These are phyloP conservation scores for Grammomys surdaster DNA, from an alignment of 2,113 vertebrate species.

Conservation along the genomic window DNA sequence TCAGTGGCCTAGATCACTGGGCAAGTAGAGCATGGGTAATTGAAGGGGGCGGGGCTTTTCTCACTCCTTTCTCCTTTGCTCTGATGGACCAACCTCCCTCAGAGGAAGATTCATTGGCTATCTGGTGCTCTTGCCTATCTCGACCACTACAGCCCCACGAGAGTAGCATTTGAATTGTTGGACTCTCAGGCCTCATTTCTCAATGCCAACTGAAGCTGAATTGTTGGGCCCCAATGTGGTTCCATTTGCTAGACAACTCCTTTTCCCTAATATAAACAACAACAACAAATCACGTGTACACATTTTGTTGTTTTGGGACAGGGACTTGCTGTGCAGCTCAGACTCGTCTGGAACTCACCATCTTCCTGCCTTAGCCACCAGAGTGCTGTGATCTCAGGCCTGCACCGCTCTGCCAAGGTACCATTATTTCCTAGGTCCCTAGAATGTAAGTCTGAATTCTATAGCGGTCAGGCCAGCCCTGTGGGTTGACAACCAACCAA, in stretches of 20 bases:
- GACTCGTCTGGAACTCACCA: background rate
- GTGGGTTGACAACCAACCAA: background rate
- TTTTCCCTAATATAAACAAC: background rate
- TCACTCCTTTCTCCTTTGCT: background rate
- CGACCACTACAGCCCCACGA: background rate
- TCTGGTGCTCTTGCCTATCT: too few relatives aligned
- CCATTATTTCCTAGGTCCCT: background rate
- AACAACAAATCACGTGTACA: background rate
- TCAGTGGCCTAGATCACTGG: slow-evolving; percentile 63
- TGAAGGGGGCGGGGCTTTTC: slow-evolving; percentile 16
- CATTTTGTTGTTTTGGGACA: background rate
- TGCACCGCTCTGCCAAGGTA: background rate
- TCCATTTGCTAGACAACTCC: too few relatives aligned
- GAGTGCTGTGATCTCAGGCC: background rate
- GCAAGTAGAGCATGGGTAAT: slow-evolving; percentile 75
- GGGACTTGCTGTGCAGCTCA: background rate
- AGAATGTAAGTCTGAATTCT: background rate
- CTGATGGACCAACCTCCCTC: background rate
- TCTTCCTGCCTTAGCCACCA: background rate
- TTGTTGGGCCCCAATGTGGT: background rate
- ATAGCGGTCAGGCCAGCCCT: background rate
- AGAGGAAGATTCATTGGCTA: background rate
- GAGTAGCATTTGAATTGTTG: background rate
- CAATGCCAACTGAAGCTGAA: background rate
- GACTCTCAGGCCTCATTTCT: background rate